Conservation (phyloP, 2,888 invertebrate species). For the Tenthredo notha region DNA sequence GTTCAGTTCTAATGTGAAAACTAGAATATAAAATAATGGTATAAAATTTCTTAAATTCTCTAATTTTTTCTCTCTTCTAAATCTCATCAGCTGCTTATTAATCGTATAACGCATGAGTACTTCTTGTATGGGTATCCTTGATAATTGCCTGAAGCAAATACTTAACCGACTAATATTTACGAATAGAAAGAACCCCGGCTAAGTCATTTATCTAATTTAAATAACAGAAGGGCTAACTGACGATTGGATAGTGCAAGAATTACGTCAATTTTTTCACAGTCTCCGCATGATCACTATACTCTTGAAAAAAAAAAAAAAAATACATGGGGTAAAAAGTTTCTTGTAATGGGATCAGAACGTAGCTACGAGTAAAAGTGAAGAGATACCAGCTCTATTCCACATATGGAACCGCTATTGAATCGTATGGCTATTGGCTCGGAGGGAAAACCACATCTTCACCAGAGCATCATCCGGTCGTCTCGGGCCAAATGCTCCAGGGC, state of each 20-base stretch:
- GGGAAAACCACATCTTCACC: conserved; percentile 49
- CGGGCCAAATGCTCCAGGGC: conserved; percentile 45
- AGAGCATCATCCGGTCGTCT: conserved; percentile 43
- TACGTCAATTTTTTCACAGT: conserved; percentile 38
- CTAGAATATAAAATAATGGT: background rate
- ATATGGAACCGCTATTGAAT: conserved; percentile 28
- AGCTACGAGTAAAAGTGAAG: conserved; percentile 48
- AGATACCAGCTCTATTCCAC: conserved; percentile 29
- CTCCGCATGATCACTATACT: background rate
- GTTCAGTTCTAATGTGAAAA: background rate
- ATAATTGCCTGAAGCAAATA: conserved; percentile 19
- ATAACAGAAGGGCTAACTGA: background rate
- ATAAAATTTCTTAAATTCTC: background rate
- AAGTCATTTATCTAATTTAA: background rate
- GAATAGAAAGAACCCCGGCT: background rate
- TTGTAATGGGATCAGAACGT: conserved; percentile 5
- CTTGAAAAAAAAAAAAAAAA: background rate
- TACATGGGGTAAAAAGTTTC: conserved; percentile 7
- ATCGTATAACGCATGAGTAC: background rate
- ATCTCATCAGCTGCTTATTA: background rate
- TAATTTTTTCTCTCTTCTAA: background rate
- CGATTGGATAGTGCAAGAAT: conserved; percentile 30
- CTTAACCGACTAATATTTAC: conserved; percentile 40
- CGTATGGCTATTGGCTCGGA: conserved; percentile 36
- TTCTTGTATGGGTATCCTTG: background rate